These are phyloP conservation scores for Saccopteryx bilineata DNA, from an alignment of 2,113 vertebrate genomes.

Conservation along the genomic window DNA sequence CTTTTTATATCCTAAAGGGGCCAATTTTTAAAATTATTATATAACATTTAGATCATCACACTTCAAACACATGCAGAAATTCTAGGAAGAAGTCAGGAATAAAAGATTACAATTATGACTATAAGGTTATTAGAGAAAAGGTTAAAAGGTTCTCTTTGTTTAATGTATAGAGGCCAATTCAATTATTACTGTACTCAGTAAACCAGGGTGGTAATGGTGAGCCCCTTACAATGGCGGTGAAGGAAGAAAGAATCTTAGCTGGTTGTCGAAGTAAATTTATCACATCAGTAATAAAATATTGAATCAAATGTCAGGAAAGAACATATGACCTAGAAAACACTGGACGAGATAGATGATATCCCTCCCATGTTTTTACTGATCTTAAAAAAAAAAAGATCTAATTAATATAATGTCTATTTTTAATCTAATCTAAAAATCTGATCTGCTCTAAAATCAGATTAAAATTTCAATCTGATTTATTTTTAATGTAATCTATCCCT, in stretches of 20 bases:
- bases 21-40: neutral
- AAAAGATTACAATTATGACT: constrained; percentile 22
- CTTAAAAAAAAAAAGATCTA: neutral
- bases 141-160: neutral
- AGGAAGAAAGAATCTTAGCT: neutral
- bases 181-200: neutral
- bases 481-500: neutral
- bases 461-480: neutral
- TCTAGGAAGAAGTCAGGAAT: constrained; percentile 29
- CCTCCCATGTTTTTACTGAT: neutral
- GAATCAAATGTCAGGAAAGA: neutral
- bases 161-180: neutral
- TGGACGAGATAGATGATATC: neutral
- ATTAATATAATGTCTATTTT: neutral
- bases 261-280: neutral
- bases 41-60: neutral
- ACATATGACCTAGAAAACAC: neutral
- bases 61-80: constrained; percentile 11
- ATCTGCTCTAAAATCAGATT: neutral
- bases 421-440: neutral
- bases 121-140: neutral
- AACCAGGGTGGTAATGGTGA: neutral
- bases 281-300: neutral
- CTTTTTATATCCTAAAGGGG: neutral
- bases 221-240: neutral